A percentile compares a stretch with the other conserved stretches of the same genome.
Conservation (phyloP, 23 tunicate species). For the Styela plicata region DNA sequence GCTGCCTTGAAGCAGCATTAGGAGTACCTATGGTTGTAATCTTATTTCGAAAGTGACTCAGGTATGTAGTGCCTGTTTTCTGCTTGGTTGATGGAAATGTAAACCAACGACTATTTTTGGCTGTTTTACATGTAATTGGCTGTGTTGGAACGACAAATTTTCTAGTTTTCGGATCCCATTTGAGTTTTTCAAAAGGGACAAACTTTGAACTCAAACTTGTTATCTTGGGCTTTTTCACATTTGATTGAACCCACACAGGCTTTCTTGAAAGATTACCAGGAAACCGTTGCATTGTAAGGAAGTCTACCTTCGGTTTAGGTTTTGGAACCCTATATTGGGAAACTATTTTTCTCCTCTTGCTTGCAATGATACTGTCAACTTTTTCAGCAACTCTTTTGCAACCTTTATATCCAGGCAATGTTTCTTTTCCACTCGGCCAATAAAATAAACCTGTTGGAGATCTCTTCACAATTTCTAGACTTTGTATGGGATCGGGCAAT, state of each 20-base stretch:
- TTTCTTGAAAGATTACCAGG: background rate
- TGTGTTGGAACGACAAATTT: background rate
- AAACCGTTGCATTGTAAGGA: background rate
- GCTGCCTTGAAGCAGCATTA: background rate
- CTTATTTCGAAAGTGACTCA: background rate
- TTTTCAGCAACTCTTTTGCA: background rate
- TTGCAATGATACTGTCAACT: background rate
- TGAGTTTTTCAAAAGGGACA: background rate
- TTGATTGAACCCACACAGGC: background rate
- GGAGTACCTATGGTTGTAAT: background rate
- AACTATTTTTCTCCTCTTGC: background rate
- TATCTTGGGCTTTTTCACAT: background rate
- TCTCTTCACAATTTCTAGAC: background rate
- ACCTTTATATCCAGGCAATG: slow-evolving; percentile 3
- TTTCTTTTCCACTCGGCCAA: slow-evolving; percentile 12
- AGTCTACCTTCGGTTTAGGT: slow-evolving; percentile 7
- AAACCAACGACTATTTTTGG: background rate
- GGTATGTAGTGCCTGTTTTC: background rate
- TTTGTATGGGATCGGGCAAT: background rate
- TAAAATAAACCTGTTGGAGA: background rate
- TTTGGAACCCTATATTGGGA: background rate
- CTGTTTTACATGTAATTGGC: background rate
- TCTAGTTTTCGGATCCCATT: background rate
- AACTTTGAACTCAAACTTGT: background rate
- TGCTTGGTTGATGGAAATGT: background rate